phyloP scores from a whole-genome alignment of 2,888 invertebrate species.

The Thymelicus lineola region DNA sequence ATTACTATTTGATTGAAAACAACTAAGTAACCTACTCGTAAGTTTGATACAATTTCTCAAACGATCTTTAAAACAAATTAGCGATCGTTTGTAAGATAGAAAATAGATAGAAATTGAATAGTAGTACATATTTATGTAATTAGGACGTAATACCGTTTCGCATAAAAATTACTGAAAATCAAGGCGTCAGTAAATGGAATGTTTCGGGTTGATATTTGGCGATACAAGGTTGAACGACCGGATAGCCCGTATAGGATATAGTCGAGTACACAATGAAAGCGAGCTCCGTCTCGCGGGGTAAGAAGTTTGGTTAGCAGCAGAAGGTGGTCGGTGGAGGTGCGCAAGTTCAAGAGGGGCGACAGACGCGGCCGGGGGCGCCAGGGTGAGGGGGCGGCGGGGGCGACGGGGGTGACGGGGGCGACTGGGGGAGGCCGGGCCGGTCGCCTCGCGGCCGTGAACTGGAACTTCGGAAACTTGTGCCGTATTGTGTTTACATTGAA shows the following conservation, averaged over 20 bases:
- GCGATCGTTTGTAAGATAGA: no score
- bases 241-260: constrained; percentile 34
- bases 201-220: neutral
- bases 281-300: constrained; percentile 45
- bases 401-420: constrained; percentile 46
- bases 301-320: constrained; percentile 47
- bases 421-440: constrained; percentile 49
- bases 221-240: constrained; percentile 30
- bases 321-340: constrained; percentile 42
- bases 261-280: constrained; percentile 46
- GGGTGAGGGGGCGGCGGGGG: neutral
- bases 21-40: no score
- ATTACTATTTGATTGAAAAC: neutral
- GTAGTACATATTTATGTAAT: no score
- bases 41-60: no score
- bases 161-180: no score
- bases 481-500: constrained; percentile 85
- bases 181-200: no score
- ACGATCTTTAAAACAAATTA: no score
- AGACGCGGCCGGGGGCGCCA: constrained; percentile 37
- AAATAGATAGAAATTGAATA: no score
- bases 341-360: constrained; percentile 39
- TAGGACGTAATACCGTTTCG: no score
- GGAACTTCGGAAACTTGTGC: constrained; percentile 81
- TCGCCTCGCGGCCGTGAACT: constrained; percentile 81